Conservation (phyloP, 2,113 vertebrate genomes). For the Epinephelus lanceolatus region DNA sequence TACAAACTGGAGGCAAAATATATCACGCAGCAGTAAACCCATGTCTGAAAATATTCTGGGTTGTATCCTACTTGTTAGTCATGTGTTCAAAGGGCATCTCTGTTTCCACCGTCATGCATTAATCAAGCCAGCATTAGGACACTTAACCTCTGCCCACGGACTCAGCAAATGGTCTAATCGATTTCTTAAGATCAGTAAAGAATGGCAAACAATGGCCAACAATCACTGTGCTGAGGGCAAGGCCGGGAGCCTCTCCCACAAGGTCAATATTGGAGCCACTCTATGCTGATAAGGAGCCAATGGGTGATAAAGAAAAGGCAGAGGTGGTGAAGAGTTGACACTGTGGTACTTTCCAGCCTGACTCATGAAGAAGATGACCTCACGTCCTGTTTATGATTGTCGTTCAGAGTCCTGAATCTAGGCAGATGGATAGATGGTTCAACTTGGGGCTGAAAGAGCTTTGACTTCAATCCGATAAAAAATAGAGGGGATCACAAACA, state of each 20-base stretch:
- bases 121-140: conserved; percentile 66
- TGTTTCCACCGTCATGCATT: conserved; percentile 63
- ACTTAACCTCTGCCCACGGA: conserved; percentile 77
- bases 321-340: conserved; percentile 40
- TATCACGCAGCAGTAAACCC: background rate
- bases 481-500: background rate
- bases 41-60: conserved; percentile 28
- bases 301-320: conserved; percentile 62
- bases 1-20: conserved; percentile 34
- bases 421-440: background rate
- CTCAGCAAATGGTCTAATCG: conserved; percentile 69
- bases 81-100: conserved; percentile 74
- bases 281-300: conserved; percentile 68
- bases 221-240: conserved; percentile 48
- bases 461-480: conserved; percentile 25
- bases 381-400: conserved; percentile 47
- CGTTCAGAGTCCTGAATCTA: conserved; percentile 4
- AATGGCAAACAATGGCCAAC: conserved; percentile 70
- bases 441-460: background rate
- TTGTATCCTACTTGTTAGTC: conserved; percentile 58
- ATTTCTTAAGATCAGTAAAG: conserved; percentile 67
- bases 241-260: conserved; percentile 70
- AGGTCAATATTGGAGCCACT: conserved; percentile 79
- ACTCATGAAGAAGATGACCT: conserved; percentile 54
- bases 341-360: conserved; percentile 40